Percentiles rank a stretch among this genome's conserved stretches.
These are phyloP conservation scores for Eristalis tenax DNA, from an alignment of 2,888 invertebrate species.

Conservation along the genomic window DNA sequence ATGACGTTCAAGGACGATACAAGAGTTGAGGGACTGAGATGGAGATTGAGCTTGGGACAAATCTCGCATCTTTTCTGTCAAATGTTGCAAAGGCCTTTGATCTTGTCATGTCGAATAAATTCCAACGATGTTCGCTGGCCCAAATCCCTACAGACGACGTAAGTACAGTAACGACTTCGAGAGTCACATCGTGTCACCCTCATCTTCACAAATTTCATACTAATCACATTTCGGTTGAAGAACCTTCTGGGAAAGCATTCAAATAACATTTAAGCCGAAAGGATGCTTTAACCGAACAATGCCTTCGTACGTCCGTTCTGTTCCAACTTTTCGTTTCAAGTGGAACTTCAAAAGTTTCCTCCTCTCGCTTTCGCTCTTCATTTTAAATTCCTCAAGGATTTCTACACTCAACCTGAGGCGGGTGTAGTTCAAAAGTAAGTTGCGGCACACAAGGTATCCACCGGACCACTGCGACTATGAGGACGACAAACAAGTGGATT, in stretches of 20 bases:
- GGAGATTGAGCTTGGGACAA: too few relatives aligned
- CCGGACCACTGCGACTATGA: not conserved
- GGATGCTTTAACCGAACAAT: constrained; percentile 22
- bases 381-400: not conserved
- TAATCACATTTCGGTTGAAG: not conserved
- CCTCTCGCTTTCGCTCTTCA: not conserved
- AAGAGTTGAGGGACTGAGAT: too few relatives aligned
- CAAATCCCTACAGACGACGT: too few relatives aligned
- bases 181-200: not conserved
- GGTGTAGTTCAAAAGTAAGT: not conserved
- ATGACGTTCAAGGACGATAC: too few relatives aligned
- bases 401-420: not conserved
- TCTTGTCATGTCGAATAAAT: too few relatives aligned
- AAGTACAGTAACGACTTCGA: not conserved
- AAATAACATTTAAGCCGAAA: constrained; percentile 20
- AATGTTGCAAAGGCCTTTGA: too few relatives aligned
- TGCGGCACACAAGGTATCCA: not conserved
- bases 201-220: constrained; percentile 12
- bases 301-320: not conserved
- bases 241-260: constrained; percentile 2
- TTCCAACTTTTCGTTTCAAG: not conserved
- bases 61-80: too few relatives aligned
- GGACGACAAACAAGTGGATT: not conserved
- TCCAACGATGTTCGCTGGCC: too few relatives aligned
- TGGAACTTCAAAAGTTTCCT: constrained; percentile 10